These are phyloP conservation scores for Drosophila prosaltans DNA, from an alignment of 1,140 invertebrate species.

Conservation along the genomic window DNA sequence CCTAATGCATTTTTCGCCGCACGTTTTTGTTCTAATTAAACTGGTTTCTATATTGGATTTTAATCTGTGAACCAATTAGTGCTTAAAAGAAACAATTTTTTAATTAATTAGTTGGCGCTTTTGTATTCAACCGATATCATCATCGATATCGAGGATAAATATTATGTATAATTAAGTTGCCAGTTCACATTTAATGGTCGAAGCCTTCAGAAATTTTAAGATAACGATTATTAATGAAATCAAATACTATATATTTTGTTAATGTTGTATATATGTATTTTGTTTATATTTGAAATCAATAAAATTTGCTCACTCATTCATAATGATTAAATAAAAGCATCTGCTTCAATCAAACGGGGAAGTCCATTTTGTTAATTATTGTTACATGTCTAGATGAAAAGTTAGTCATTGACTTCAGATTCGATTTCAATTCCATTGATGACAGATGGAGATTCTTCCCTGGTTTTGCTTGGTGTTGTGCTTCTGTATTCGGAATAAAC, in stretches of 20 bases:
- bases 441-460: not conserved
- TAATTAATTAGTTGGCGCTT: conserved; percentile 20
- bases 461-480: not conserved
- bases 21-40: conserved; percentile 17
- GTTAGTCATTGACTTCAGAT: not conserved
- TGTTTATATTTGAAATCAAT: conserved; percentile 1
- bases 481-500: not conserved
- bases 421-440: too few species aligned
- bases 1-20: conserved; percentile 7
- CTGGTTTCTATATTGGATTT: not conserved
- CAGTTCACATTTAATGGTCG: conserved; percentile 9
- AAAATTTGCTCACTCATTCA: conserved; percentile 11
- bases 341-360: not conserved
- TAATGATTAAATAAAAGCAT: not conserved
- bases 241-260: not conserved
- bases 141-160: not conserved
- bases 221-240: conserved; percentile 13
- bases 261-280: not conserved
- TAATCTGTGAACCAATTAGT: conserved; percentile 2
- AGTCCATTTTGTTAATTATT: conserved; percentile 5
- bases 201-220: conserved; percentile 9
- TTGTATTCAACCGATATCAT: conserved; percentile 9
- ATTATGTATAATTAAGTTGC: conserved; percentile 20
- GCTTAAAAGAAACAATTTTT: not conserved
- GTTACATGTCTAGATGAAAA: not conserved